phyloP scores from a whole-genome alignment of 2,888 invertebrate genomes.

The Nemotelus nigrinus region DNA sequence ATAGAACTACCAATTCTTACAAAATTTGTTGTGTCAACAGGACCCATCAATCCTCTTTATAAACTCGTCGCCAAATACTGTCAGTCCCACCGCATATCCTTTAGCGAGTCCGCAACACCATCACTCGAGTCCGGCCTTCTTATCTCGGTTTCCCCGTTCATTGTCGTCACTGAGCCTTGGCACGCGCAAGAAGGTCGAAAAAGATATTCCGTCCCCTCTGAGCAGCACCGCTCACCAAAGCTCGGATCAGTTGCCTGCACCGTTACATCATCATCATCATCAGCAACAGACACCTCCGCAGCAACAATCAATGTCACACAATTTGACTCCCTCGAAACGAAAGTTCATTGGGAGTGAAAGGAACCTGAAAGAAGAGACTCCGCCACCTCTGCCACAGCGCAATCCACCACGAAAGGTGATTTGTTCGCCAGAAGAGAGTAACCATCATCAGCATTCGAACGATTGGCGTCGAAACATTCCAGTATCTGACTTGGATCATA shows the following conservation, averaged over 20 bases:
- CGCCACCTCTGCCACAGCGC: slow-evolving; percentile 69
- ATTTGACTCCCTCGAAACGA: slow-evolving; percentile 58
- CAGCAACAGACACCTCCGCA: slow-evolving; percentile 27
- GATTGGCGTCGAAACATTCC: slow-evolving; percentile 56
- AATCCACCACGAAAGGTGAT: slow-evolving; percentile 63
- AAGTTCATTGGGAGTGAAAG: slow-evolving; percentile 60
- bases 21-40: slow-evolving; percentile 51
- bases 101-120: slow-evolving; percentile 54
- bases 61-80: slow-evolving; percentile 55
- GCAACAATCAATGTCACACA: slow-evolving; percentile 58
- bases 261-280: slow-evolving; percentile 55
- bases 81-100: slow-evolving; percentile 47
- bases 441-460: slow-evolving; percentile 29
- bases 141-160: slow-evolving; percentile 65
- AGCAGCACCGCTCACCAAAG: slow-evolving; percentile 55
- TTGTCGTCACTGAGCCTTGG: slow-evolving; percentile 65
- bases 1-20: not conserved
- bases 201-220: slow-evolving; percentile 61
- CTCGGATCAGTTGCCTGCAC: slow-evolving; percentile 56
- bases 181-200: slow-evolving; percentile 63
- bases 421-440: slow-evolving; percentile 54
- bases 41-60: slow-evolving; percentile 50
- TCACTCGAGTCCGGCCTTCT: slow-evolving; percentile 63
- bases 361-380: slow-evolving; percentile 59
- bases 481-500: slow-evolving; percentile 63